Evolutionary conservation across 2,113 vertebrate genomes (phyloP).

Genomic region (Lates calcarifer): DNA sequence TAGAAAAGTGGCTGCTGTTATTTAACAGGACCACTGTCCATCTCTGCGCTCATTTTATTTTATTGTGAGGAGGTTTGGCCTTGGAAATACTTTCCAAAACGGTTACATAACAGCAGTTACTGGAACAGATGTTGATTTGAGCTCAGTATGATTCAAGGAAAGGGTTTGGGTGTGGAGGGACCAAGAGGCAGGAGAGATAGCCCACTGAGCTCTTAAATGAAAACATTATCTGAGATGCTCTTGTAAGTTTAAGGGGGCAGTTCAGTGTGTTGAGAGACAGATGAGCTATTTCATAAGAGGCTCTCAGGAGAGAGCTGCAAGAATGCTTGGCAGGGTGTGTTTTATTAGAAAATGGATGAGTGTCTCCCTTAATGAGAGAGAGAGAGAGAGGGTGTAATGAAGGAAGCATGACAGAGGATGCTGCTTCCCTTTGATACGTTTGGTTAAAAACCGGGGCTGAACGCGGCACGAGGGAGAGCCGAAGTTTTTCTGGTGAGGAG

Average conservation of each 20-base stretch:
- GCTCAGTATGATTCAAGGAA: constrained; percentile 67
- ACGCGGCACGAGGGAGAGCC: constrained; percentile 43
- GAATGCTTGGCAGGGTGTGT: constrained; percentile 73
- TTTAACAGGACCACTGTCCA: constrained; percentile 25
- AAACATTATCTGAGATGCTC: constrained; percentile 75
- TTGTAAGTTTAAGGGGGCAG: constrained; percentile 63
- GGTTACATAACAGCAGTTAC: constrained; percentile 78
- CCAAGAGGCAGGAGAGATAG: constrained; percentile 67
- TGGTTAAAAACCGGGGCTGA: constrained; percentile 43
- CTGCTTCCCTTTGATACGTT: constrained; percentile 47
- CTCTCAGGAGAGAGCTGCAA: constrained; percentile 69
- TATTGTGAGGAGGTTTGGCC: constrained; percentile 61
- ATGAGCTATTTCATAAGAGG: constrained; percentile 73
- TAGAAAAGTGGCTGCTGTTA: constrained; percentile 29
- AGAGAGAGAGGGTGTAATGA: constrained; percentile 65
- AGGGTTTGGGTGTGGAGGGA: constrained; percentile 70
- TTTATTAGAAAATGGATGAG: constrained; percentile 79
- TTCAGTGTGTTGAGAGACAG: constrained; percentile 60
- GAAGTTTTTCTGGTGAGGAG: constrained; percentile 62
- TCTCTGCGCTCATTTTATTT: constrained; percentile 44
- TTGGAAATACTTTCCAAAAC: constrained; percentile 65
- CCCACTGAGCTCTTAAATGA: constrained; percentile 71
- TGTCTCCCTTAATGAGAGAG: constrained; percentile 65
- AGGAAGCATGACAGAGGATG: constrained; percentile 65
- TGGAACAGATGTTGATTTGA: constrained; percentile 82